phyloP scores from a whole-genome alignment of 2,888 invertebrate genomes.

The Schizaphis graminum region DNA sequence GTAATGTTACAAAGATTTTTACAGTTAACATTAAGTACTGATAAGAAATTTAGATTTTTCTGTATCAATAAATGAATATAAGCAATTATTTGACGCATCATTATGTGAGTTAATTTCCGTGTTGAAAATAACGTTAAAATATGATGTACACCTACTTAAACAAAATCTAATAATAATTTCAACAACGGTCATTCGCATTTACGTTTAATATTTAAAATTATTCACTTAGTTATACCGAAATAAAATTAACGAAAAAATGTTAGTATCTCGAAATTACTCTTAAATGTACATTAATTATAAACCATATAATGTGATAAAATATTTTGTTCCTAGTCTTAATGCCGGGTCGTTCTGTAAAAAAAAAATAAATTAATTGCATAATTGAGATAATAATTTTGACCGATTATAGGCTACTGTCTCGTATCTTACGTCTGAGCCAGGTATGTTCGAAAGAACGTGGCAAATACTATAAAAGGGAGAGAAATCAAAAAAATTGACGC shows the following conservation, averaged over 20 bases:
- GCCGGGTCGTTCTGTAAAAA: not conserved
- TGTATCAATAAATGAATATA: not conserved
- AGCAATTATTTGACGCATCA: not conserved
- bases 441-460: not conserved
- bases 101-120: not conserved
- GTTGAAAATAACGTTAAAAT: not conserved
- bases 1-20: not conserved
- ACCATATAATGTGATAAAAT: constrained; percentile 25
- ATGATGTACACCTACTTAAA: not conserved
- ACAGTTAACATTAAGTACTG: not conserved
- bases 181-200: not conserved
- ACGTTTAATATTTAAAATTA: not conserved
- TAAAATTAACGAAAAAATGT: not conserved
- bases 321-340: not conserved
- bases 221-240: not conserved
- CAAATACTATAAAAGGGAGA: constrained; percentile 10
- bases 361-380: not conserved
- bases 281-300: not conserved
- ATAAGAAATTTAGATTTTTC: not conserved
- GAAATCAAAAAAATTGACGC: not conserved
- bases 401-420: not conserved
- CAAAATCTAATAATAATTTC: not conserved
- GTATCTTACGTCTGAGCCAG: no score
- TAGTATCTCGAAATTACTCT: not conserved
- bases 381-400: constrained; percentile 36